Evolutionary conservation across 2,888 invertebrate genomes (phyloP), one percentile per base, ranked within the genome.

Genomic region (Bembecia ichneumoniformis): DNA sequence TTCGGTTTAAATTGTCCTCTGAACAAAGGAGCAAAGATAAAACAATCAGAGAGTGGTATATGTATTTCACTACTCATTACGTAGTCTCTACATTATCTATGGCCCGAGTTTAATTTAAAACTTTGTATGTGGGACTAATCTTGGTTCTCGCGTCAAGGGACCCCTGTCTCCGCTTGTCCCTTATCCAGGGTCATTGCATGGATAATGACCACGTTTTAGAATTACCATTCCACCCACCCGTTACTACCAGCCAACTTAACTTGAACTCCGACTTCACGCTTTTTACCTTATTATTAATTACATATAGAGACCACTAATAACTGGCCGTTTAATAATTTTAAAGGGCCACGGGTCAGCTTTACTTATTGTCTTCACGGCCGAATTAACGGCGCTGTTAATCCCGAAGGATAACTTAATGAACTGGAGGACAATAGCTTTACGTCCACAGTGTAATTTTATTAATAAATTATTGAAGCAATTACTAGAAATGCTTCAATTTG

Each of bases 111-210:
- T 76, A 72, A 75, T 74, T 78, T 75, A 69, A 77, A 73, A 76
- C 69, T 75, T 74, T 68, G 54, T 69, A 74, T 76, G 71, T 63
- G 67, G 73, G 71, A 66, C 68, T 77, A 74, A 77, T 76, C 75
- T 77, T 71, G 60, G 55, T 62, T 56, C 62, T 62, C 63, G 53
- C 59, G 67, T 71, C 68, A 64, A 58, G 65, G 62, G 68, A 71
- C 69, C 67, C 59, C 60, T 64, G 68, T 58, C 71, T 65, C 59
- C 59, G 58, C 46, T 28, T 20, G 46, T 61, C 62, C 56, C 48
- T 55, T 28, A 57, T 54, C 55, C 62, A 60, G 57, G 64, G 70
- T 61, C 59, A 59, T 63, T 68, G 72, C 65, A 68, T 71, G 69
- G 71, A 68, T 71, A 75, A 74, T 71, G 64, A 66, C 68, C 63